phyloP scores from a whole-genome alignment of 64 coral and sea anemone genomes.

The Platygyra sinensis region DNA sequence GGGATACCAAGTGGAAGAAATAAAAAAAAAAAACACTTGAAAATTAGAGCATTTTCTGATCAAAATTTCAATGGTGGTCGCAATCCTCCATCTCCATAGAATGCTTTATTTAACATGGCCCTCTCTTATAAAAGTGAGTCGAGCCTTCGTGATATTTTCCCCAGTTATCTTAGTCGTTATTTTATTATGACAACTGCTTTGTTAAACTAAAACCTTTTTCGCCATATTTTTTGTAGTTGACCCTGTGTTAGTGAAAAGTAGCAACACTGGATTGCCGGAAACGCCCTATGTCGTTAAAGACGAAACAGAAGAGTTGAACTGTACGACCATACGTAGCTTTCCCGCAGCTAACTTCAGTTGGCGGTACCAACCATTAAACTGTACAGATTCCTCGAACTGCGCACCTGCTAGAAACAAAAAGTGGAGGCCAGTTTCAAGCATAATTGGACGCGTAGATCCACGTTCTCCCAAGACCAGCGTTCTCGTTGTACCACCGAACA shows the following conservation, averaged over 20 bases:
- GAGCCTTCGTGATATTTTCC: too few relatives aligned
- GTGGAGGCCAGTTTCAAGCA: background rate
- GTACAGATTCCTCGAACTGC: background rate
- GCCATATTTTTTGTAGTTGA: background rate
- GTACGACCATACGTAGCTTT: conserved; percentile 17
- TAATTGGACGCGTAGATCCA: background rate
- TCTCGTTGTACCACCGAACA: background rate
- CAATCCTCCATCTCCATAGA: too few relatives aligned
- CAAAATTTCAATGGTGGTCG: too few relatives aligned
- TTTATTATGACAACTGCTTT: too few relatives aligned
- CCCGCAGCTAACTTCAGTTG: conserved; percentile 14
- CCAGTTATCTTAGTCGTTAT: background rate
- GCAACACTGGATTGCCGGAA: background rate
- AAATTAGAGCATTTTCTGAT: too few relatives aligned
- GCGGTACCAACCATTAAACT: background rate
- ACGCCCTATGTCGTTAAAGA: background rate
- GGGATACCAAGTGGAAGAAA: too few relatives aligned
- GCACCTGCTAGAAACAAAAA: background rate
- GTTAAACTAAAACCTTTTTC: background rate
- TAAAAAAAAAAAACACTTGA: too few relatives aligned
- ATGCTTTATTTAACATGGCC: too few relatives aligned
- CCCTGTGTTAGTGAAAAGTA: background rate
- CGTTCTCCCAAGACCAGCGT: background rate
- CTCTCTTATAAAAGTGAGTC: too few relatives aligned
- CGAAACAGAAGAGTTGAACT: background rate